Base-by-base conservation (phyloP, 1,140 invertebrate genomes). In the Mizuhopecten yessoensis region DNA sequence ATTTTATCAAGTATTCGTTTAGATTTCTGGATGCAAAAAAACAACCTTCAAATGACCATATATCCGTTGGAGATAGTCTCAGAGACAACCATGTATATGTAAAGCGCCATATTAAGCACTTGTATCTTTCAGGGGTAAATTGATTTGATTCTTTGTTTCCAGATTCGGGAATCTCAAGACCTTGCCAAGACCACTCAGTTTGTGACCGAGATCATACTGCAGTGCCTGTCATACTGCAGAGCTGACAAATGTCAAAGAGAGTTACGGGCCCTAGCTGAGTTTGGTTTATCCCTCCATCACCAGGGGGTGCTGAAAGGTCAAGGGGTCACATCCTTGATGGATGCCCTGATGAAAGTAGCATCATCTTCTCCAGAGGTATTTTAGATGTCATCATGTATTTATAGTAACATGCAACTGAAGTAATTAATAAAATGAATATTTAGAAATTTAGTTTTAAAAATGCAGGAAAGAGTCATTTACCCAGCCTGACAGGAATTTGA, bases 251-350 rank as follows among this genome's bases (percentile, higher is more conserved):
- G 57, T 75, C 57, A 29, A 75, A 75, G 3, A 29, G 57, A 75
- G 57, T 75, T 75, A 29, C 57, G 11, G n/a, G 11, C 2, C 57
- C 11, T 75, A 29, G n/a, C 57, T 29, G 57, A 75, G 57, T 75
- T 75, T 75, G 57, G 57, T 75, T 75, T 75, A 29, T 75, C 57
- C 17, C 57, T 75, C 29, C n/a, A 75, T n/a, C 57, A 75, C 57
- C 57, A 75, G 57, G 57, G 57, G 57, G 23, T n/a, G n/a, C 0
- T 29, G 23, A 75, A 75, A 75, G 57, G 57, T n/a, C 57, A 75
- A 75, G 57, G 57, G 23, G 57, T 75, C n/a, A 29, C 57, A 29
- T n/a, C 57, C 3, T 29, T 75, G 57, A 75, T 75, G 57, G 57
- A n/a, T n/a, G 57, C 57, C 5, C 57, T 75, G 57, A 75, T 9